Evolutionary conservation across 2,888 invertebrate genomes (phyloP).

Genomic region (Eubasilissa splendida): DNA sequence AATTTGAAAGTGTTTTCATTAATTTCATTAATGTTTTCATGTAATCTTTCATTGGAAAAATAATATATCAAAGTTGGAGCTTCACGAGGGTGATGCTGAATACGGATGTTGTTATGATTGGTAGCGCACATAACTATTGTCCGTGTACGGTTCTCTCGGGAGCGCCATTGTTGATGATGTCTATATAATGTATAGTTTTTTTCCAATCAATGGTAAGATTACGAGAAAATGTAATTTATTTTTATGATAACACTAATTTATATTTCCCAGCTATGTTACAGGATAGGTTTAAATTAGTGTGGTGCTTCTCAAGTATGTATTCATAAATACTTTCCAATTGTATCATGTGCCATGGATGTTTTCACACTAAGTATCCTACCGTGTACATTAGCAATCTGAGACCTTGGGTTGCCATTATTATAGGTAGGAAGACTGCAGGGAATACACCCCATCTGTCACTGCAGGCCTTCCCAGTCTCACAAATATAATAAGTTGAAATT

Average conservation of each 20-base stretch:
- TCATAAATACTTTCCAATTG: slow-evolving; percentile 22
- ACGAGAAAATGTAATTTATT: background rate
- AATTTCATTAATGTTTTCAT: background rate
- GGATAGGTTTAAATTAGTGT: slow-evolving; percentile 7
- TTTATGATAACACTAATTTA: background rate
- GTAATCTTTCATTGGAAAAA: slow-evolving; percentile 6
- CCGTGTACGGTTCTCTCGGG: slow-evolving; percentile 22
- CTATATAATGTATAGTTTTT: too few relatives aligned
- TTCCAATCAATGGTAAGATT: background rate
- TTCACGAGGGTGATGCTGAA: slow-evolving; percentile 17
- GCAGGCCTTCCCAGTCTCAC: slow-evolving; percentile 49
- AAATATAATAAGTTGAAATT: slow-evolving; percentile 50
- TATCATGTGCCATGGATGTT: slow-evolving; percentile 55
- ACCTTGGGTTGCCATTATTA: background rate
- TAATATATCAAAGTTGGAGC: background rate
- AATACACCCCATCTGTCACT: slow-evolving; percentile 26
- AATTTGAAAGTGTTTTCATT: slow-evolving; percentile 17
- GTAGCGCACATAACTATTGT: slow-evolving; percentile 53
- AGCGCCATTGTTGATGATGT: background rate
- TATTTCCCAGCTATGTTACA: slow-evolving; percentile 3
- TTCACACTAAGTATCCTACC: slow-evolving; percentile 21
- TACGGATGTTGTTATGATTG: slow-evolving; percentile 52
- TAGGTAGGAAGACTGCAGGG: slow-evolving; percentile 16
- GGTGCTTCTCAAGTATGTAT: slow-evolving; percentile 29
- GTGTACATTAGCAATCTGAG: too few relatives aligned